A percentile compares a stretch with the other conserved stretches of the same genome.
These are phyloP conservation scores for Charanyca ferruginea DNA, from an alignment of 2,888 invertebrate genomes.

Conservation along the genomic window DNA sequence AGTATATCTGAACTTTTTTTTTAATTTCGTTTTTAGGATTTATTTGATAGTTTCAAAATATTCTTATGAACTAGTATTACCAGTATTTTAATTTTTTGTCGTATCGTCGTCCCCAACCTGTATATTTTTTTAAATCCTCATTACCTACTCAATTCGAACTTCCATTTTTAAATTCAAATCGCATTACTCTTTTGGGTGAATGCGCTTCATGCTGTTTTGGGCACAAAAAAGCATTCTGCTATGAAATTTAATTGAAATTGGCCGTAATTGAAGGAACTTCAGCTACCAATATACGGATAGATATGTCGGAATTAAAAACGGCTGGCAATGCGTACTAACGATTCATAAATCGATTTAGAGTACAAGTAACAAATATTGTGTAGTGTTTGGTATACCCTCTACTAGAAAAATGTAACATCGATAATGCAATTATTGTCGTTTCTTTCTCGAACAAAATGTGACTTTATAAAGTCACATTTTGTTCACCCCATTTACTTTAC, in stretches of 20 bases:
- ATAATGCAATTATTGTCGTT: neutral
- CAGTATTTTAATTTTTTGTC: too few species aligned
- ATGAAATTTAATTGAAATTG: slow-evolving; percentile 50
- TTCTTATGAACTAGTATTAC: too few species aligned
- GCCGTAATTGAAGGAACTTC: slow-evolving; percentile 42
- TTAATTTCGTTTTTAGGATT: too few species aligned
- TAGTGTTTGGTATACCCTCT: neutral
- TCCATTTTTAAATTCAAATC: slow-evolving; percentile 18
- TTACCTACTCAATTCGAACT: neutral
- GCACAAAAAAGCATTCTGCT: slow-evolving; percentile 50
- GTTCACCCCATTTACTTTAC: neutral
- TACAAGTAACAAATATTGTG: neutral
- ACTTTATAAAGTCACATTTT: neutral
- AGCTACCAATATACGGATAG: slow-evolving; percentile 35
- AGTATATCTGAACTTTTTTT: too few species aligned
- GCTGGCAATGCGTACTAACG: slow-evolving; percentile 11
- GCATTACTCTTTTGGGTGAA: slow-evolving; percentile 23
- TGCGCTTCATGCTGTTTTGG: slow-evolving; percentile 43
- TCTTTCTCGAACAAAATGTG: neutral
- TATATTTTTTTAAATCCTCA: too few species aligned
- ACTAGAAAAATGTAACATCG: neutral
- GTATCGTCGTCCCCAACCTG: too few species aligned
- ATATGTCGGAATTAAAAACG: slow-evolving; percentile 13
- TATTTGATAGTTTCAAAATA: too few species aligned
- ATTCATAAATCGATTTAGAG: slow-evolving; percentile 13